A percentile compares a stretch with the other conserved stretches of the same genome.
Conservation (phyloP, 2,797 vertebrate species). For the Leptatherina wallacei region DNA sequence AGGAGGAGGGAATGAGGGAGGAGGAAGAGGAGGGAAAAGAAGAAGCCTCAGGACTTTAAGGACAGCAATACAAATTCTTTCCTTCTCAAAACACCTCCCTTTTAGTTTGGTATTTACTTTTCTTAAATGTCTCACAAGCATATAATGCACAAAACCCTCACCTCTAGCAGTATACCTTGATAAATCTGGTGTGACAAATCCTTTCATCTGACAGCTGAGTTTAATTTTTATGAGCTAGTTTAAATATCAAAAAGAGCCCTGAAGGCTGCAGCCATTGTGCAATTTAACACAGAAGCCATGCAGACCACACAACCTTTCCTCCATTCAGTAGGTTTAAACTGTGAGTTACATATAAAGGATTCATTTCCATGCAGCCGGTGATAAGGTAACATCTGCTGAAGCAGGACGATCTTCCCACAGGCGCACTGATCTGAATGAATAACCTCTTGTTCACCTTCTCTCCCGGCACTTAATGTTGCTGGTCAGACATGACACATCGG, state of each 20-base stretch:
- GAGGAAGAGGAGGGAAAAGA: not conserved
- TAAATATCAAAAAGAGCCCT: not conserved
- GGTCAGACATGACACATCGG: not conserved
- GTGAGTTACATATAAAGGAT: slow-evolving; percentile 16
- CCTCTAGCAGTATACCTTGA: slow-evolving; percentile 7
- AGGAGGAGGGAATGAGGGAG: not conserved
- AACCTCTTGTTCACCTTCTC: slow-evolving; percentile 25
- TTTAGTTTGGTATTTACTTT: not conserved
- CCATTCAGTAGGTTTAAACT: not conserved
- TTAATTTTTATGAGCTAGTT: slow-evolving; percentile 1
- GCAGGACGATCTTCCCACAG: slow-evolving; percentile 31
- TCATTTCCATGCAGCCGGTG: slow-evolving; percentile 58
- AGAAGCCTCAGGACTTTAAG: slow-evolving; percentile 17
- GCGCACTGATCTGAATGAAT: not conserved
- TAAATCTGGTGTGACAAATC: not conserved
- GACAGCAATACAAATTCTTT: slow-evolving; percentile 36
- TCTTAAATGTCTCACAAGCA: not conserved
- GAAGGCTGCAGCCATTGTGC: not conserved
- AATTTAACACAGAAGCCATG: slow-evolving; percentile 21
- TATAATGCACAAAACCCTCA: slow-evolving; percentile 15
- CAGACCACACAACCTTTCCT: slow-evolving; percentile 9
- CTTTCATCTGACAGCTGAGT: not conserved
- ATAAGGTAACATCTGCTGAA: slow-evolving; percentile 56
- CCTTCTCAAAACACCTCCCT: not conserved
- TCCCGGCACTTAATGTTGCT: not conserved